Conservation (phyloP, 2,797 vertebrate species). For the Catostomus latipinnis region DNA sequence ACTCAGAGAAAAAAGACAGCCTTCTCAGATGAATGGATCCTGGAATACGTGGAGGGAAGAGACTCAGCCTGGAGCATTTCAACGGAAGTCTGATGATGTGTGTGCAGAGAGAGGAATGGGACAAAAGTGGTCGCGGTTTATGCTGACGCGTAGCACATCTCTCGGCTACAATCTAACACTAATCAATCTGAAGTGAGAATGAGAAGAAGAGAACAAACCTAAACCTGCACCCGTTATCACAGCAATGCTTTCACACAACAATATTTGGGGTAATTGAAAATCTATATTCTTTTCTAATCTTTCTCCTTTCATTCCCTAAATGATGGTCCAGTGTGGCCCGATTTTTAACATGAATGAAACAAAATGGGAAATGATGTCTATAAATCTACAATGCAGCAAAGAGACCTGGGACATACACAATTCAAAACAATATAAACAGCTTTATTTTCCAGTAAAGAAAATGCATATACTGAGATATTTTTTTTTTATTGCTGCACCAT, state of each 20-base stretch:
- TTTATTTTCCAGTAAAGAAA: not conserved
- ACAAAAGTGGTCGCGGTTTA: conserved; percentile 80
- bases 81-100: conserved; percentile 76
- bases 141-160: conserved; percentile 85
- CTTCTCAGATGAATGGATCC: conserved; percentile 79
- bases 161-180: conserved; percentile 81
- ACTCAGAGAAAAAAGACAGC: conserved; percentile 80
- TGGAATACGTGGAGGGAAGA: conserved; percentile 76
- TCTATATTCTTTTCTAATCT: conserved; percentile 35
- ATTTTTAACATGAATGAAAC: not conserved
- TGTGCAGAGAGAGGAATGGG: conserved; percentile 75
- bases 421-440: not conserved
- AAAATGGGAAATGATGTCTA: not conserved
- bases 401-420: not conserved
- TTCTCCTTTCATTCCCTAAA: conserved; percentile 17
- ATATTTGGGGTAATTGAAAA: conserved; percentile 48
- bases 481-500: not conserved
- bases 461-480: not conserved
- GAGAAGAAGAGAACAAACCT: conserved; percentile 69
- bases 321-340: not conserved
- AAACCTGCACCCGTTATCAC: conserved; percentile 65
- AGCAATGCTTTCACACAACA: conserved; percentile 29
- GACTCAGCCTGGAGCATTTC: conserved; percentile 71
- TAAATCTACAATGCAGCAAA: not conserved
- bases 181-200: conserved; percentile 85